Base-by-base conservation (phyloP, 2,113 vertebrate species). In the Gobius niger region DNA sequence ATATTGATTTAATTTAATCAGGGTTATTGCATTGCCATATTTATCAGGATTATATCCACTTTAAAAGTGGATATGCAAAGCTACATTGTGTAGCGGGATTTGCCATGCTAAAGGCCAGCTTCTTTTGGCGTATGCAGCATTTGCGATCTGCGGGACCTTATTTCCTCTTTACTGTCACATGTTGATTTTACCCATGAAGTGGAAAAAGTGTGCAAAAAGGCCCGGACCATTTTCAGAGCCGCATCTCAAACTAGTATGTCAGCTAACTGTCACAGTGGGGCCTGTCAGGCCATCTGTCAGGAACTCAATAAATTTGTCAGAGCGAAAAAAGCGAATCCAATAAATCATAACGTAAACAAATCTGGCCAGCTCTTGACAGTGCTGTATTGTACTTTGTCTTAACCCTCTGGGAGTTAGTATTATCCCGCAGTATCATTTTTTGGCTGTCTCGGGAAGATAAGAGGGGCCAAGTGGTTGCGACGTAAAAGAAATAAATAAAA, bases 291-390 rank as follows among this genome's bases (percentile, higher is more conserved):
- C 78, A 82, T 86, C 82, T 86, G 80, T 90, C 84, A 84, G 6
- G 62, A 87, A 85, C 77, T 82, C 84, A 83, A 85, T 87, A 81
- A 54, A 85, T 87, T 87, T 90, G 81, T 84, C 79, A 84, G 82
- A 59, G 74, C 46, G 42, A 63, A 24, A 49, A 67, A 70, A 46
- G 69, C 70, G 73, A 87, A 90, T 88, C 75, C 76, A 88, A 87
- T 88, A 88, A 83, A 85, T 90, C 85, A 84, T 83, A 87, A 77
- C 72, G 70, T 87, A 85, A 88, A 87, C 83, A 85, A 87, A 87
- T 84, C 77, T 81, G 59, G 65, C 80, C 77, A 52, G 50, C 79
- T 65, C 70, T 81, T 85, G 88, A 87, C 84, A 85, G 86, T 69
- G 81, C 77, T 85, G 82, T 73, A 75, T 88, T 85, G 83, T 82